Evolutionary conservation across 2,113 vertebrate species (phyloP).

Genomic region (Epinephelus fuscoguttatus): DNA sequence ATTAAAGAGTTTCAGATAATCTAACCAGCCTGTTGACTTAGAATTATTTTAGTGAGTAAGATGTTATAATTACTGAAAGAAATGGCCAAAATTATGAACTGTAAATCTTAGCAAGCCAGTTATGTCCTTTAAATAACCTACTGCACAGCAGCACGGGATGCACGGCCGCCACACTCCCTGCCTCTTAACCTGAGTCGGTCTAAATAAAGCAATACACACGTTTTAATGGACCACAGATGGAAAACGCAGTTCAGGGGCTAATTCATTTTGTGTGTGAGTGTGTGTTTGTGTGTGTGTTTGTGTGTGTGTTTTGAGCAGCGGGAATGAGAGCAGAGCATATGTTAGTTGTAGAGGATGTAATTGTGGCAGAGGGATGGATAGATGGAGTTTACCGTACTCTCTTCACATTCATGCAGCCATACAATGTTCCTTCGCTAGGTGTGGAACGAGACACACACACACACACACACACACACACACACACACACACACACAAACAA

Average conservation of each 20-base stretch:
- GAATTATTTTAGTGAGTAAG: not conserved
- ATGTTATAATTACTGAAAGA: not conserved
- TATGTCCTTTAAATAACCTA: conserved; percentile 9
- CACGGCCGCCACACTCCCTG: not conserved
- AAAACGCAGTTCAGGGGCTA: conserved; percentile 62
- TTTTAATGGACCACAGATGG: conserved; percentile 70
- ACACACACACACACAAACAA: conserved; percentile 25
- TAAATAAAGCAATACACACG: conserved; percentile 54
- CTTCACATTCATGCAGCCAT: conserved; percentile 34
- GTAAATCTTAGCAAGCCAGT: not conserved
- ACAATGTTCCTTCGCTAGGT: conserved; percentile 48
- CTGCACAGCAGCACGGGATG: not conserved
- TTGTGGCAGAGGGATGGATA: conserved; percentile 40
- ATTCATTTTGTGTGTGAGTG: conserved; percentile 47
- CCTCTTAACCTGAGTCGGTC: conserved; percentile 48
- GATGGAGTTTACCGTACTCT: conserved; percentile 56
- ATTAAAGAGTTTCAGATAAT: not conserved
- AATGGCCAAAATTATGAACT: not conserved
- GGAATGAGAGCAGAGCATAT: conserved; percentile 22
- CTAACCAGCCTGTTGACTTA: not conserved
- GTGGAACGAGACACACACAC: conserved; percentile 44
- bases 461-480: conserved; percentile 39
- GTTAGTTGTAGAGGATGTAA: conserved; percentile 60
- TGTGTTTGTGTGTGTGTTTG: conserved; percentile 7
- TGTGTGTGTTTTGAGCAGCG: conserved; percentile 24